Evolutionary conservation across 2,797 vertebrate species (phyloP), one percentile per base, ranked within the genome.

Genomic region (Oreochromis mossambicus): DNA sequence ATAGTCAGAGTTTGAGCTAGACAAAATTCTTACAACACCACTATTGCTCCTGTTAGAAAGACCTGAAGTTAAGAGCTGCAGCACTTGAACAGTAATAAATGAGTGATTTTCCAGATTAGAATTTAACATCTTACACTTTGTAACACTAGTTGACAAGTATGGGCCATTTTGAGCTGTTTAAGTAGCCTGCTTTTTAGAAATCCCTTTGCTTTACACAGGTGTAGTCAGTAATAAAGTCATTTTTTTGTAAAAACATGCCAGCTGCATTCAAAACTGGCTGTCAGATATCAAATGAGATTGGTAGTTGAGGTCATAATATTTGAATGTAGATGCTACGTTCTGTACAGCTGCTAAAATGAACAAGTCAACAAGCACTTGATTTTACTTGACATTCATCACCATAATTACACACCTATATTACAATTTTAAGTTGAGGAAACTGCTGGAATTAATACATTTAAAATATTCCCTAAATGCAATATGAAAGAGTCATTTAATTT

Each of bases 311-410:
- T 75, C 26, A 75, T 75, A 50, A 75, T 34, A 75, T 34, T 75
- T 77, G 38, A 6, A 34, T 51, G 17, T 8, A 26, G 48, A 81
- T 1, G 43, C 5, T 75, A 50, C 29, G 46, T 34, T 75, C 17
- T 75, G 7, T 79, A 4, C 66, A 55, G 78, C 15, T 70, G 15
- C 51, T 21, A n/a, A 83, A 80, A 15, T 75, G n/a, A 89, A 78
- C 80, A 26, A 26, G 46, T 89, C 83, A 84, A 24, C 85, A 80
- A 91, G 19, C 61, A 70, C 73, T 87, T 86, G 58, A 92, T 83
- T 87, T 66, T 54, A 46, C 19, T 80, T 52, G 29, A 79, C 82
- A 87, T 70, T 52, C 89, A 15, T 80, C 78, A 80, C 24, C 9
- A 51, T 85, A 89, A 87, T 90, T 84, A 61, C 19, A 48, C 78